Base-by-base conservation (phyloP, 1,140 invertebrate species). In the Pseudomyrmex cubaensis region DNA sequence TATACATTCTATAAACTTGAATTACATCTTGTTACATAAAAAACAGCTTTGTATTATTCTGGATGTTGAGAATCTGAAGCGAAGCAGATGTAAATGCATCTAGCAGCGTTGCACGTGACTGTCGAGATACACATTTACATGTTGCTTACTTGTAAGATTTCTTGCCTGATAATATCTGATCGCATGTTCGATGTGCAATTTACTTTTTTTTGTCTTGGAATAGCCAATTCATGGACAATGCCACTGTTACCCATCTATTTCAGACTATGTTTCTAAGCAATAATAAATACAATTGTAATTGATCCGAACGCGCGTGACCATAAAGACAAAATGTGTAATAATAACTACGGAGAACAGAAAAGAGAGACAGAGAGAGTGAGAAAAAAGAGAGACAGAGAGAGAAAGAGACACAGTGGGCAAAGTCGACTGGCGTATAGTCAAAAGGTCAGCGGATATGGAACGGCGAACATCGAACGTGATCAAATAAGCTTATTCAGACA, bases 21-120 rank as follows among this genome's bases (percentile, higher is more conserved):
- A 73, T 84, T 74, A 77, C 44, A 54, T 64, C 69, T 57, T 44
- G 73, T 50, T 62, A 80, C 15, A 25, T 12, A 64, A 84, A 22
- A 25, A 46, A 84, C 35, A 74, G 73, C 88, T 88, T 89, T 85
- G 83, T 91, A 93, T 93, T 93, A 93, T 93, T 93, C 93, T 93
- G 93, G 93, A 93, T 93, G 61, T 93, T 13, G 78, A 85, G 80
- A 85, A 87, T 82, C 72, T 17, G 62, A 82, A 80, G 83, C 70
- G 56, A 87, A 91, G 90, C 90, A 89, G 83, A 92, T 90, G 90
- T 91, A 90, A 92, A 91, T 89, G 85, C 84, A 86, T 76, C 66
- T 73, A 57, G 52, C 56, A 85, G 61, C 35, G n/a, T 52, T 50
- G 48, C 46, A 22, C 46, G 46, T 73, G 22, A 73, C 78, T 74